phyloP scores from a whole-genome alignment of 2,113 vertebrate genomes.

The Vireo altiloquus region DNA sequence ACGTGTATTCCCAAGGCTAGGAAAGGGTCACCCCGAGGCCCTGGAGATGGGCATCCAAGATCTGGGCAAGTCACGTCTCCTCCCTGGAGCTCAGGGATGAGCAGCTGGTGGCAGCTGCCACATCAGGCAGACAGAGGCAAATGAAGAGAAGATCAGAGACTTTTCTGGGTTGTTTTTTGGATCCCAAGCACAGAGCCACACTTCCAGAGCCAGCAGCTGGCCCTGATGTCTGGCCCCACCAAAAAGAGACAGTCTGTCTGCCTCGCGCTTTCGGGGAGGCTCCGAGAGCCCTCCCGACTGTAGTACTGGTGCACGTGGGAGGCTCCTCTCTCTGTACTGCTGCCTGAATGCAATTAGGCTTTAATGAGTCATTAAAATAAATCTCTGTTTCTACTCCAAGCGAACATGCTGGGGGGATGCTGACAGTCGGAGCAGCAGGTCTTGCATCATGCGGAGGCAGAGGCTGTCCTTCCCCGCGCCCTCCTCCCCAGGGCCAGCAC shows the following conservation, averaged over 20 bases:
- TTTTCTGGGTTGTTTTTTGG: background rate
- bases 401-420: background rate
- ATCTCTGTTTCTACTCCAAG: constrained; percentile 65
- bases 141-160: background rate
- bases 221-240: constrained; percentile 11
- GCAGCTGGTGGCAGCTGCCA: background rate
- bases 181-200: background rate
- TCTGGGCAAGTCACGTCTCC: rapidly evolving
- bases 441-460: constrained; percentile 18
- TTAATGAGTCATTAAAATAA: constrained; percentile 70
- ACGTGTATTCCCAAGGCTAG: background rate
- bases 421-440: constrained; percentile 40
- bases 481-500: background rate
- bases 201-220: constrained; percentile 5
- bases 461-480: background rate
- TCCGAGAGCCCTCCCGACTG: background rate
- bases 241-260: constrained; percentile 51
- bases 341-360: constrained; percentile 60
- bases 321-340: constrained; percentile 35
- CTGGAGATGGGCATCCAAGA: background rate
- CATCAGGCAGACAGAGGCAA: rapidly evolving
- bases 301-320: constrained; percentile 57
- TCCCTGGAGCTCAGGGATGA: background rate
- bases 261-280: background rate
- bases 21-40: background rate